Percentiles rank a stretch among this genome's conserved stretches.
Conservation (phyloP, 2,797 vertebrate genomes). For the Denticeps clupeoides region DNA sequence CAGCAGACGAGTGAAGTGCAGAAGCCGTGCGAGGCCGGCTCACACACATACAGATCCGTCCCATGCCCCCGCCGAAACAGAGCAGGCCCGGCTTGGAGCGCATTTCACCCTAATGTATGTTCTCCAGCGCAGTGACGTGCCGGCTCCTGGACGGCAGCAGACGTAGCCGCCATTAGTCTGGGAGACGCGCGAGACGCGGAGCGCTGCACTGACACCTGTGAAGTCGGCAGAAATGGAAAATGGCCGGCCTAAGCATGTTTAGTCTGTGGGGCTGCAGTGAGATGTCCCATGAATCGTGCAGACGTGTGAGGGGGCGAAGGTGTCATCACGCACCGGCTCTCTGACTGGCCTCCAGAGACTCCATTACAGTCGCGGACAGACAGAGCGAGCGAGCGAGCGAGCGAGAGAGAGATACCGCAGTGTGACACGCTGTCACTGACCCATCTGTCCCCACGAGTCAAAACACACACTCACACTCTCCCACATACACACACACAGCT, state of each 20-base stretch:
- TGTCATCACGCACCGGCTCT: neutral
- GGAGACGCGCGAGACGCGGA: slow-evolving; percentile 24
- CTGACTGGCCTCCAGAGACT: slow-evolving; percentile 11
- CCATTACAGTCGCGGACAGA: slow-evolving; percentile 13
- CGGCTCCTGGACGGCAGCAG: slow-evolving; percentile 7
- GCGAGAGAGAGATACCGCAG: slow-evolving; percentile 12
- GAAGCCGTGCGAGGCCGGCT: too few species aligned
- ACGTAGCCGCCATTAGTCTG: slow-evolving; percentile 16
- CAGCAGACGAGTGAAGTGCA: slow-evolving; percentile 11
- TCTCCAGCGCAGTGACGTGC: slow-evolving; percentile 1
- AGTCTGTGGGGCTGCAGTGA: slow-evolving; percentile 54
- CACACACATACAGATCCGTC: too few species aligned
- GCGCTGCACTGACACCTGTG: slow-evolving; percentile 49
- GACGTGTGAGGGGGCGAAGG: neutral
- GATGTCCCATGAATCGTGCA: slow-evolving; percentile 50
- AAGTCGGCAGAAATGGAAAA: slow-evolving; percentile 44
- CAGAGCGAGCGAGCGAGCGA: slow-evolving; percentile 15
- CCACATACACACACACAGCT: neutral
- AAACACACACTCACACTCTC: neutral
- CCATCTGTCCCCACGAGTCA: too few species aligned
- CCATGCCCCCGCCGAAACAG: too few species aligned
- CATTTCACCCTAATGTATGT: slow-evolving; percentile 15
- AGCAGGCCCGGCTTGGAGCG: too few species aligned
- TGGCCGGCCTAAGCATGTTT: slow-evolving; percentile 57
- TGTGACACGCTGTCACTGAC: too few species aligned